Conservation (phyloP, 2,797 vertebrate genomes). For the Artibeus jamaicensis region DNA sequence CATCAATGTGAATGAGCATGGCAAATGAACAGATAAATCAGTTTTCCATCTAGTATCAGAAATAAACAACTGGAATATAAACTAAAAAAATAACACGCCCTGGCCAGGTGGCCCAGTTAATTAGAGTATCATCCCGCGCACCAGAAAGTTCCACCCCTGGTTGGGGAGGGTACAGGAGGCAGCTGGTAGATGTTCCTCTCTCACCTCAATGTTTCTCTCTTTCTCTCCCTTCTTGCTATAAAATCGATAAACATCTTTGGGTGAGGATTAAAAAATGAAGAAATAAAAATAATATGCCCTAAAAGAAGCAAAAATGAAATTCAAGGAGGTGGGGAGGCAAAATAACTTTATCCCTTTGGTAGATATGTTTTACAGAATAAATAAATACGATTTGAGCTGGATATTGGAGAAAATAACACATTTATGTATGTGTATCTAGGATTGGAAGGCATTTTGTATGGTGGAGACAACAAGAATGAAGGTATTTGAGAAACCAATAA, state of each 20-base stretch:
- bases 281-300: background rate
- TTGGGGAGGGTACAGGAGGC: too few relatives aligned
- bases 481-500: background rate
- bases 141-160: background rate
- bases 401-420: background rate
- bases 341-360: background rate
- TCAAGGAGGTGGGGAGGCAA: background rate
- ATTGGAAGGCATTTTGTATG: background rate
- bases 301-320: constrained; percentile 1
- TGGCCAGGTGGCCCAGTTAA: background rate
- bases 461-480: background rate
- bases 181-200: background rate
- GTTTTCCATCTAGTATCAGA: background rate
- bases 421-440: background rate
- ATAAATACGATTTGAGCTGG: background rate
- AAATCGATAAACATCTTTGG: background rate
- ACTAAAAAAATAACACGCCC: background rate
- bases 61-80: background rate
- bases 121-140: background rate
- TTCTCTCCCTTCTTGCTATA: background rate
- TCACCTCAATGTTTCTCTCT: background rate
- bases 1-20: background rate
- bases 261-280: background rate
- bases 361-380: constrained; percentile 2
- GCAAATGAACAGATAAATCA: background rate